Evolutionary conservation across 2,113 vertebrate species (phyloP), one percentile per base, ranked within the genome.

Genomic region (Cricetomys ansorgei): DNA sequence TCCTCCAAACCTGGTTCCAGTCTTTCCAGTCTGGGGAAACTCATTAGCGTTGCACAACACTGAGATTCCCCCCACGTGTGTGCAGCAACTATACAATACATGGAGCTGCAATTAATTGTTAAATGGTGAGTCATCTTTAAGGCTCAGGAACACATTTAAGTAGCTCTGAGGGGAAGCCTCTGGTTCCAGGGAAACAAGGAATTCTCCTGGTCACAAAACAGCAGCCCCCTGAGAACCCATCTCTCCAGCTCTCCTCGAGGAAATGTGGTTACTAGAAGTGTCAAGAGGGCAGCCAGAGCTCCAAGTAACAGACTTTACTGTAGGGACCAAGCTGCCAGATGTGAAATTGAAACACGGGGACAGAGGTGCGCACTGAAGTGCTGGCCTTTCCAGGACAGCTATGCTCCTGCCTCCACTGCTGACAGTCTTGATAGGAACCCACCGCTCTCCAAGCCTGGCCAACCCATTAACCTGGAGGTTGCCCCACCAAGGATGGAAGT

Each of bases 1-100:
- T 94, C 86, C 40, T 91, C 64, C 91, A 91, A 92, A 75, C 34
- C 25, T 84, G 43, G 53, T 79, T 94, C 59, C 83, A 90, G 89
- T 50, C 80, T 88, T 81, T 67, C 45, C 29, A 69, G 57, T 79
- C n/a, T 12, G 43, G 89, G 53, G 29, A 70, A 80, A 53, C 76
- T 94, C 70, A 34, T 79, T 72, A 70, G 9, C 70, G 40, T 31
- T n/a, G 72, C 40, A 40, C 85, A 89, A 92, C 5, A 13, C 88
- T 3, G 43, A 96, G 55, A 84, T 64, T 7, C 62, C 84, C 62
- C 89, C 88, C 79, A 88, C 23, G 0, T 40, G 15, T 40, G 31
- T 53, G 64, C 67, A 19, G 79, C 23, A 90, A 69, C 77, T 53
- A 57, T 40, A 57, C 40, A n/a, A 31, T 48, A 43, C 3, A 45